These are phyloP conservation scores for Coronaproctus castanopsis DNA, from an alignment of 2,888 invertebrate genomes.

Conservation along the genomic window DNA sequence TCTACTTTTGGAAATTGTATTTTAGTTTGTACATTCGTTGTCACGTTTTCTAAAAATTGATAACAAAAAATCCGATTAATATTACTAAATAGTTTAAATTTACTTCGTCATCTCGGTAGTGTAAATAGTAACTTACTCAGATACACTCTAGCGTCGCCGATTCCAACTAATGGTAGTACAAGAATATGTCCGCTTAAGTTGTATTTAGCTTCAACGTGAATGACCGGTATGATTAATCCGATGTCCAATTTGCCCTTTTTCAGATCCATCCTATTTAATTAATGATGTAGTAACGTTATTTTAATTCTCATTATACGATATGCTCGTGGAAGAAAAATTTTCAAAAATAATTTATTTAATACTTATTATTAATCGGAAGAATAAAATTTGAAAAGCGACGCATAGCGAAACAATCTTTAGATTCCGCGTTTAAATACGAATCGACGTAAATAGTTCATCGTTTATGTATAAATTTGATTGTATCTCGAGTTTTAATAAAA, in stretches of 20 bases:
- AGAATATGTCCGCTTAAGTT: slow-evolving; percentile 38
- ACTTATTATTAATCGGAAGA: no score
- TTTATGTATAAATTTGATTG: no score
- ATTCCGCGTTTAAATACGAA: no score
- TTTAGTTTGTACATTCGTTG: slow-evolving; percentile 32
- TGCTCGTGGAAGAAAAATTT: background rate
- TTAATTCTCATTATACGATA: background rate
- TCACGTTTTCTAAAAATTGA: slow-evolving; percentile 27
- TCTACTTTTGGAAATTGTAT: slow-evolving; percentile 29
- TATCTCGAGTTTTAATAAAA: no score
- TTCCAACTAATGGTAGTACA: slow-evolving; percentile 35
- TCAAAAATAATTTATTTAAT: background rate
- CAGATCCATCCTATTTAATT: slow-evolving; percentile 30
- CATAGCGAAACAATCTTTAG: no score
- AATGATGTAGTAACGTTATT: background rate
- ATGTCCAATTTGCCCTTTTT: slow-evolving; percentile 32
- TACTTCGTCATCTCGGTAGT: no score
- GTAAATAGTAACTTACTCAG: slow-evolving; percentile 27
- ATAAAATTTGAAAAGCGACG: no score
- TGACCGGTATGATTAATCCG: slow-evolving; percentile 33
- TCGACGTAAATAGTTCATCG: no score
- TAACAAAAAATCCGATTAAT: background rate
- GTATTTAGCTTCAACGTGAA: slow-evolving; percentile 36
- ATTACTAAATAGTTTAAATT: no score
- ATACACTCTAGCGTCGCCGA: slow-evolving; percentile 33